These are phyloP conservation scores for Seira ritae DNA, from an alignment of 2,888 invertebrate species.

Conservation along the genomic window DNA sequence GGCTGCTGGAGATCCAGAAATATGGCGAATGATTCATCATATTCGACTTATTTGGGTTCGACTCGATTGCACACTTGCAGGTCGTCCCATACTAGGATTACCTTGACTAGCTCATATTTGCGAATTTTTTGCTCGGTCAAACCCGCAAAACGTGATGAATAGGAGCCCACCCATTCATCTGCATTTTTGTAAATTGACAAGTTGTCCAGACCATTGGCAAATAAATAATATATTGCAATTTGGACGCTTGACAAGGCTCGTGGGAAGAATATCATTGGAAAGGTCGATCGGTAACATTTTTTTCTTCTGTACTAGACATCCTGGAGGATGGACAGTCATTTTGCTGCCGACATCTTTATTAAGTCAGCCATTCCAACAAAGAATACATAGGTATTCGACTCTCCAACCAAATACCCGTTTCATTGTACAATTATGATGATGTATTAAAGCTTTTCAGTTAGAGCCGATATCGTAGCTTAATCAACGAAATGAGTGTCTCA, in stretches of 20 bases:
- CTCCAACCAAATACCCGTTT: no score
- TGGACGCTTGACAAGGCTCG: neutral
- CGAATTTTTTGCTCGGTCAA: neutral
- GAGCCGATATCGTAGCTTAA: no score
- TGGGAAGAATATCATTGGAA: neutral
- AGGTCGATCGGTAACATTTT: neutral
- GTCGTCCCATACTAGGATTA: no score
- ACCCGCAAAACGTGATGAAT: neutral
- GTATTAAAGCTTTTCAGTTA: no score
- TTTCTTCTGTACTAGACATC: no score
- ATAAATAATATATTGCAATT: neutral
- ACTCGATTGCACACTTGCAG: neutral
- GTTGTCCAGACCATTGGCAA: neutral
- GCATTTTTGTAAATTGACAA: conserved; percentile 11
- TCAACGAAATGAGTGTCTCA: no score
- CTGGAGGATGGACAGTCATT: no score
- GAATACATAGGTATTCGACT: no score
- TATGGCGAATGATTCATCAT: neutral
- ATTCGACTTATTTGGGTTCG: conserved; percentile 6
- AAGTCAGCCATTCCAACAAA: no score
- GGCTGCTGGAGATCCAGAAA: neutral
- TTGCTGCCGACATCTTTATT: no score
- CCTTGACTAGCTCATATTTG: neutral
- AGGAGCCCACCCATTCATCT: conserved; percentile 3
- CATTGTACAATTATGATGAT: no score